Percentiles rank a stretch among this genome's conserved stretches.
These are phyloP conservation scores for Oscheius onirici DNA, from an alignment of 2,888 invertebrate genomes.

Conservation along the genomic window DNA sequence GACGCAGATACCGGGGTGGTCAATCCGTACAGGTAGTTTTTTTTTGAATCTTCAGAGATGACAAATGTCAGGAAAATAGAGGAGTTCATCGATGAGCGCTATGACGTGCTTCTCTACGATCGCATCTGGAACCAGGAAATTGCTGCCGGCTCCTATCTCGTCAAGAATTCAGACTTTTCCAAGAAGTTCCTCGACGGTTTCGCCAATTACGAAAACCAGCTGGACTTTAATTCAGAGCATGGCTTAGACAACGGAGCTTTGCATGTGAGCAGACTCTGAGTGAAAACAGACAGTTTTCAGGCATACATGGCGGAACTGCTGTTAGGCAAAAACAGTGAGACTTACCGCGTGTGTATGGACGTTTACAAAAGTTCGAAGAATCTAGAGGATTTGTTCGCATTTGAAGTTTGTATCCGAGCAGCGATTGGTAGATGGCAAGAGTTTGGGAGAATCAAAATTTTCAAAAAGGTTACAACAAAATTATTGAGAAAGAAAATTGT, in stretches of 20 bases:
- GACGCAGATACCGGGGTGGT: not conserved
- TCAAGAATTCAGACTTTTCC: constrained; percentile 13
- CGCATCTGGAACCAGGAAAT: not conserved
- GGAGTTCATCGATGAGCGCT: not conserved
- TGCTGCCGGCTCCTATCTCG: not conserved
- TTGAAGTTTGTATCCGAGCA: constrained; percentile 56
- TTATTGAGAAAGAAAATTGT: constrained; percentile 40
- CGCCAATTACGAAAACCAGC: constrained; percentile 40
- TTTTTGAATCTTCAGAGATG: not conserved
- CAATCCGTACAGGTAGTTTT: not conserved
- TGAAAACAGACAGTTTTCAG: constrained; percentile 39
- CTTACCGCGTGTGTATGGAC: constrained; percentile 32
- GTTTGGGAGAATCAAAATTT: constrained; percentile 3
- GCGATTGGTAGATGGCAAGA: constrained; percentile 42
- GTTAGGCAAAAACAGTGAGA: constrained; percentile 31
- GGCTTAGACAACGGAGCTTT: constrained; percentile 53
- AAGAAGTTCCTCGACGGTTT: constrained; percentile 40
- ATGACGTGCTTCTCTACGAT: not conserved
- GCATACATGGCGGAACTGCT: constrained; percentile 39
- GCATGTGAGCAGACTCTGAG: constrained; percentile 26
- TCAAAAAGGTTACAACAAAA: constrained; percentile 32
- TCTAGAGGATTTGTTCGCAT: constrained; percentile 54
- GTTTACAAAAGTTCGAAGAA: constrained; percentile 45
- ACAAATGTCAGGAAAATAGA: constrained; percentile 1
- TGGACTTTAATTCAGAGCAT: constrained; percentile 40